A percentile compares a stretch with the other conserved stretches of the same genome.
Evolutionary conservation across 2,797 vertebrate species (phyloP).

Genomic region (Spinus pinus): DNA sequence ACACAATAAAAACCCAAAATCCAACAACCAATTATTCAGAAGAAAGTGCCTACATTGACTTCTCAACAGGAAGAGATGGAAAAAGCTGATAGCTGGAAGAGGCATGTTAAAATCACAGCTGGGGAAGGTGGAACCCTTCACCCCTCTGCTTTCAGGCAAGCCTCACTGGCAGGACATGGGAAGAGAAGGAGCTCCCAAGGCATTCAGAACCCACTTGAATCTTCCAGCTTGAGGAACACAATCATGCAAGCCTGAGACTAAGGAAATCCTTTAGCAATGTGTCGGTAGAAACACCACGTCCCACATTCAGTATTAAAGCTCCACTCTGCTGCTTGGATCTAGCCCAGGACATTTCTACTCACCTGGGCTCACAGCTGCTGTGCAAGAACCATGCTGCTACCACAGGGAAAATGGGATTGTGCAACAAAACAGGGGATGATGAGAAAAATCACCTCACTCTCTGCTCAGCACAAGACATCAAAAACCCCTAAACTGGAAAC

Average conservation of each 20-base stretch:
- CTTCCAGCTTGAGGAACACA: neutral
- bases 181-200: neutral
- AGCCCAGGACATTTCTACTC: neutral
- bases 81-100: neutral
- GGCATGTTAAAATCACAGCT: neutral
- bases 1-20: neutral
- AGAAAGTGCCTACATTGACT: neutral
- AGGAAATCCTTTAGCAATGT: neutral
- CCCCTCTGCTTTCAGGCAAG: neutral
- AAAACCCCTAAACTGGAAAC: neutral
- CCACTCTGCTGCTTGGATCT: neutral
- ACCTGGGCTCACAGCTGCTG: neutral
- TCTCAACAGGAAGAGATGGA: neutral
- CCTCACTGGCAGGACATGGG: neutral
- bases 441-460: neutral
- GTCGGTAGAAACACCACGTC: neutral
- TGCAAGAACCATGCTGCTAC: neutral
- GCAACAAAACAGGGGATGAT: rapidly evolving
- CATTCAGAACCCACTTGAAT: neutral
- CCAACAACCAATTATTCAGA: neutral
- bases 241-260: neutral
- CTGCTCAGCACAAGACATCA: neutral
- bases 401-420: neutral
- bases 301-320: neutral
- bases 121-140: neutral